Conservation (phyloP, 2,113 vertebrate species). For the Mirza zaza region DNA sequence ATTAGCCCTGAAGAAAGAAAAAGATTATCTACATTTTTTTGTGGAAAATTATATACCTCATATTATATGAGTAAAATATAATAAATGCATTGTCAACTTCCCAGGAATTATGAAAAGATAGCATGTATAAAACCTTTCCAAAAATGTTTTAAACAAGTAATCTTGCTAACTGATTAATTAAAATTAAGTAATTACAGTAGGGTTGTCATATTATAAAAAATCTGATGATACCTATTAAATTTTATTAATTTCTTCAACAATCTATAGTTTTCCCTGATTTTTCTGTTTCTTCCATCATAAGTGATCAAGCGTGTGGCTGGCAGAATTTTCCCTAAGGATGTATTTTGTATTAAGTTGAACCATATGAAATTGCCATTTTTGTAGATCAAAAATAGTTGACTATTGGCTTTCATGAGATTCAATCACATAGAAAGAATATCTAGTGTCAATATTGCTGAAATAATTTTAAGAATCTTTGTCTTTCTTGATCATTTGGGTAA, state of each 20-base stretch:
- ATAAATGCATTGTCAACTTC: not conserved
- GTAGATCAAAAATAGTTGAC: not conserved
- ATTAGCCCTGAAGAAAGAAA: not conserved
- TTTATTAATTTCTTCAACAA: not conserved
- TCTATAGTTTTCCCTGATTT: not conserved
- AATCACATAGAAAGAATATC: not conserved
- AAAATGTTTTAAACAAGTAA: not conserved
- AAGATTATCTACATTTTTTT: not conserved
- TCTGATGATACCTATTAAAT: not conserved
- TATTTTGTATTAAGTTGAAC: not conserved
- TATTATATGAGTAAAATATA: not conserved
- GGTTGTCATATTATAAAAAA: not conserved
- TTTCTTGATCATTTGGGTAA: not conserved
- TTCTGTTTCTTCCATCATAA: not conserved
- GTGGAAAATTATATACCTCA: not conserved
- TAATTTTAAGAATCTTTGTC: not conserved
- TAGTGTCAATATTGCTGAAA: not conserved
- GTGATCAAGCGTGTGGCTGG: not conserved
- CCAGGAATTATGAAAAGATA: not conserved
- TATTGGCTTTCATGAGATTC: not conserved
- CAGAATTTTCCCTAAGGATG: not conserved
- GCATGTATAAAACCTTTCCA: not conserved
- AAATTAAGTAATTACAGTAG: slow-evolving; percentile 7
- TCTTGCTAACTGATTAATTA: not conserved
- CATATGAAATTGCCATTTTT: not conserved